Evolutionary conservation across 1,140 invertebrate species (phyloP).

Genomic region (Meloidogyne hapla): DNA sequence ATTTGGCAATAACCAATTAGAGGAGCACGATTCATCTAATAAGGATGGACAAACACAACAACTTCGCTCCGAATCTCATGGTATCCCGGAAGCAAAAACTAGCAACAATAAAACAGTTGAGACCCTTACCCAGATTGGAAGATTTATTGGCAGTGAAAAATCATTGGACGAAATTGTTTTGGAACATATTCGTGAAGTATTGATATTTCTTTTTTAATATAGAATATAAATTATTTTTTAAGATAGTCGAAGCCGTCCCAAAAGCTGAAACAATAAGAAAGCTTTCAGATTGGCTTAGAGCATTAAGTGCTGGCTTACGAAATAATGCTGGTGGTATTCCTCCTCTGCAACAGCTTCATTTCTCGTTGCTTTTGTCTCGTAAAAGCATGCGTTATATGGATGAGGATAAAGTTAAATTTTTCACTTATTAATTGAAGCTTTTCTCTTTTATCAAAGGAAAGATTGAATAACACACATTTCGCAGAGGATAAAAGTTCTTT

Average conservation of each 20-base stretch:
- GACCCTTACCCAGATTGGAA: conserved; percentile 4
- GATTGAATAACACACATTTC: background rate
- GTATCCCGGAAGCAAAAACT: conserved; percentile 14
- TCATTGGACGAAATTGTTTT: conserved; percentile 11
- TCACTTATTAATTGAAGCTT: background rate
- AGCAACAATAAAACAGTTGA: conserved; percentile 8
- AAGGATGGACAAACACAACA: background rate
- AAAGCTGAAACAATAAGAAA: conserved; percentile 80
- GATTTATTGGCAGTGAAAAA: conserved; percentile 1
- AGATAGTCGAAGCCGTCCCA: conserved; percentile 73
- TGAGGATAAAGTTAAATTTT: background rate
- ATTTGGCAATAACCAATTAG: conserved; percentile 23
- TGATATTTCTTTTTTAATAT: background rate
- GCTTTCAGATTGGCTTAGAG: conserved; percentile 76
- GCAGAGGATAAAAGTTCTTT: conserved; percentile 24
- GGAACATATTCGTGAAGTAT: conserved; percentile 8
- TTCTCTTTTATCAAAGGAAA: background rate
- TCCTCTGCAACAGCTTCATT: conserved; percentile 75
- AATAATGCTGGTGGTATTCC: conserved; percentile 75
- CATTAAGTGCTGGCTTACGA: conserved; percentile 77
- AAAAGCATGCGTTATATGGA: conserved; percentile 12
- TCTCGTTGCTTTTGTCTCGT: conserved; percentile 68
- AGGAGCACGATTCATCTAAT: background rate
- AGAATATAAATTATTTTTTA: background rate
- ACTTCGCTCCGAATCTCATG: conserved; percentile 7